Evolutionary conservation across 1,140 invertebrate genomes (phyloP).

Genomic region (Drosophila neocordata): DNA sequence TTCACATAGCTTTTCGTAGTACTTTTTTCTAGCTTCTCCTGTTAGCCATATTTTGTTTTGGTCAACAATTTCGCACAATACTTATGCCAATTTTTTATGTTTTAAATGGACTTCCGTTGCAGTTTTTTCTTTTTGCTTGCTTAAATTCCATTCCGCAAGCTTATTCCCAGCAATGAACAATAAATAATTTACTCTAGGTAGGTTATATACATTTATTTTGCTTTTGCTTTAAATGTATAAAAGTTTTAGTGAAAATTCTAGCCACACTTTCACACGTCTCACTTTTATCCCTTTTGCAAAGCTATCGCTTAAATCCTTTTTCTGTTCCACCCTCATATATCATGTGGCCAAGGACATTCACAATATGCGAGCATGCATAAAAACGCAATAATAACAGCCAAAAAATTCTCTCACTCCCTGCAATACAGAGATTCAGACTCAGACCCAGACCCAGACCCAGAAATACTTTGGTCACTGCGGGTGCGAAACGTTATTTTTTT

Average conservation of each 20-base stretch:
- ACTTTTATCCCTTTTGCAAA: slow-evolving; percentile 25
- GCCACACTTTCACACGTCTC: slow-evolving; percentile 50
- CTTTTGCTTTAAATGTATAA: slow-evolving; percentile 65
- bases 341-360: slow-evolving; percentile 79
- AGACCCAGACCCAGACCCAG: slow-evolving; percentile 35
- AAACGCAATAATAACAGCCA: slow-evolving; percentile 77
- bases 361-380: slow-evolving; percentile 78
- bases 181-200: slow-evolving; percentile 60
- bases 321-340: slow-evolving; percentile 69
- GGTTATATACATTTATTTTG: not conserved
- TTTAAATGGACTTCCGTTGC: slow-evolving; percentile 9
- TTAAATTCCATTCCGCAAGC: not conserved
- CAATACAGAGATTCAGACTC: not conserved
- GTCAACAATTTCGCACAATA: not conserved
- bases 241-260: slow-evolving; percentile 57
- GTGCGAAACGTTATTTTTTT: slow-evolving; percentile 55
- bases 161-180: slow-evolving; percentile 28
- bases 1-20: too few relatives aligned
- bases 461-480: slow-evolving; percentile 74
- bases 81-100: slow-evolving; percentile 2
- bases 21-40: too few relatives aligned
- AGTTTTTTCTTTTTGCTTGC: not conserved
- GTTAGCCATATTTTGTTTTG: not conserved
- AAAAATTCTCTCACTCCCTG: slow-evolving; percentile 24
- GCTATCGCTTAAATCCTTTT: not conserved